Conservation (phyloP, 1,140 invertebrate genomes). For the Idris sp. region DNA sequence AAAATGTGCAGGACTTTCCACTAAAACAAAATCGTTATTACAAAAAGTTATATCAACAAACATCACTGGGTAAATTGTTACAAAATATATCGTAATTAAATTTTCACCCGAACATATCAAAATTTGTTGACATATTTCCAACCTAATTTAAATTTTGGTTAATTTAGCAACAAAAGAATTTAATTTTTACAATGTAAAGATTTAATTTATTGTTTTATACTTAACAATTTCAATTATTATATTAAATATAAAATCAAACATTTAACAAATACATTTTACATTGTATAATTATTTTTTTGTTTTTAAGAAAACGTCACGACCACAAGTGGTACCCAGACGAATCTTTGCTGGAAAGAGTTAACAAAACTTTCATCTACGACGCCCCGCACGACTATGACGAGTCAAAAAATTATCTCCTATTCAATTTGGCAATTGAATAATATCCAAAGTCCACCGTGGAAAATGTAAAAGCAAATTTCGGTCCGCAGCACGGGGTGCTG, state of each 20-base stretch:
- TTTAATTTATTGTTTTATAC: too few relatives aligned
- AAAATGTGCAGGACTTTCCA: constrained; percentile 61
- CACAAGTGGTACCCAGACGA: constrained; percentile 84
- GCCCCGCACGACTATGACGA: not conserved
- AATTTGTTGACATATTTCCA: too few relatives aligned
- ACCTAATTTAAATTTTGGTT: too few relatives aligned
- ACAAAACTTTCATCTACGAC: constrained; percentile 84
- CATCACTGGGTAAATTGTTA: constrained; percentile 51
- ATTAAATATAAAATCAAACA: too few relatives aligned
- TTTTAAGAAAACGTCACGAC: constrained; percentile 64
- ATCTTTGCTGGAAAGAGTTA: constrained; percentile 75
- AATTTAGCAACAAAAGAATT: too few relatives aligned
- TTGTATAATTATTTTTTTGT: too few relatives aligned
- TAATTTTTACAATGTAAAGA: too few relatives aligned
- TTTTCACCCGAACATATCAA: too few relatives aligned
- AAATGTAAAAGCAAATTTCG: constrained; percentile 96
- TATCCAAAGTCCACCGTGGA: constrained; percentile 83
- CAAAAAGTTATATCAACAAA: constrained; percentile 43
- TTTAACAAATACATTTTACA: too few relatives aligned
- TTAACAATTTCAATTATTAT: too few relatives aligned
- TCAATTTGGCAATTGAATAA: constrained; percentile 77
- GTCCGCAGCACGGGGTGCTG: constrained; percentile 98
- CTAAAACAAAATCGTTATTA: constrained; percentile 57
- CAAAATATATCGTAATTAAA: too few relatives aligned
- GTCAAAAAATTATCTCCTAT: constrained; percentile 79